phyloP scores from a whole-genome alignment of 2,888 invertebrate genomes.

The Xestia c-nigrum region DNA sequence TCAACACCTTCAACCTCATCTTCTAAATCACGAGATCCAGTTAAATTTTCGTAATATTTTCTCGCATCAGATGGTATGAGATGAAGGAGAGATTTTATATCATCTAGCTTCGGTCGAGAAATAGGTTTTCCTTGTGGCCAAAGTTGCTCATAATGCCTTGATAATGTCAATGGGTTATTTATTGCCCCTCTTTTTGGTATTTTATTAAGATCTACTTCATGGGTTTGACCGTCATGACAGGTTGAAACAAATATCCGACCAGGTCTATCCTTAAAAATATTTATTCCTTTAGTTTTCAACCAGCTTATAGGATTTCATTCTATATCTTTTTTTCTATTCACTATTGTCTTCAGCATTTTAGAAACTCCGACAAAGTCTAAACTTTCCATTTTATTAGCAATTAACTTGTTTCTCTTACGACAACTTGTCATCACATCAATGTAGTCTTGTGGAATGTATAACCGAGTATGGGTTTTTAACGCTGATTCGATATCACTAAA shows the following conservation, averaged over 20 bases:
- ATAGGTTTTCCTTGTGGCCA: constrained; percentile 12
- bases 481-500: constrained; percentile 12
- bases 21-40: constrained; percentile 4
- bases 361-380: constrained; percentile 8
- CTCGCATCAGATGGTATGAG: constrained; percentile 6
- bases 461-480: constrained; percentile 5
- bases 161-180: constrained; percentile 9
- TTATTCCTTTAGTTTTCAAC: constrained; percentile 7
- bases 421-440: constrained; percentile 5
- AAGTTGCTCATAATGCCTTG: constrained; percentile 11
- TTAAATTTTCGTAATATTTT: constrained; percentile 6
- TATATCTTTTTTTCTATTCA: constrained; percentile 1
- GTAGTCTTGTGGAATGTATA: constrained; percentile 5
- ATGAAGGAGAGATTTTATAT: constrained; percentile 3
- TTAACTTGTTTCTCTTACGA: constrained; percentile 7
- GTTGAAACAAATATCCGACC: constrained; percentile 9
- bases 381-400: constrained; percentile 2
- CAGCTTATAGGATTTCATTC: constrained; percentile 4
- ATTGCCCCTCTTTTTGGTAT: constrained; percentile 3
- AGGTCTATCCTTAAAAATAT: constrained; percentile 3
- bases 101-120: neutral
- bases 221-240: constrained; percentile 2
- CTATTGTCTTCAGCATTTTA: constrained; percentile 9
- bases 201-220: constrained; percentile 7
- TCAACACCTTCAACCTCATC: constrained; percentile 4